Evolutionary conservation across 2,888 invertebrate genomes (phyloP).

Genomic region (Aquatica leii): DNA sequence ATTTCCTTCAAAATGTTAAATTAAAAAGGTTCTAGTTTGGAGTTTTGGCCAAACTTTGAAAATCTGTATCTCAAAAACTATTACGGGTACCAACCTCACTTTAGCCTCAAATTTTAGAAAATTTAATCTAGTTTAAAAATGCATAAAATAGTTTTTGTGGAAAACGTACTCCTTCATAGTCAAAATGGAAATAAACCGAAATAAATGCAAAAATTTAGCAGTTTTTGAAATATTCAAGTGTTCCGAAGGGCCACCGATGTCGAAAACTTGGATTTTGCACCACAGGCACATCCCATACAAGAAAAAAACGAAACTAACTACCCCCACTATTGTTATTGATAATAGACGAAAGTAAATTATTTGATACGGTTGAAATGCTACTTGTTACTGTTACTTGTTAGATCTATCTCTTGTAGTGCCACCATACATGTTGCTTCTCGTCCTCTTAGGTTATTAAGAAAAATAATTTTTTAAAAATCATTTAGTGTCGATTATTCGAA

Average conservation of each 20-base stretch:
- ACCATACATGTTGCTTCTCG: too few species aligned
- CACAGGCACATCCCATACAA: not conserved
- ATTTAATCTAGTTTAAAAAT: slow-evolving; percentile 1
- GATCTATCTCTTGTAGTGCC: too few species aligned
- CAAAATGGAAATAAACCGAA: not conserved
- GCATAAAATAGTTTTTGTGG: not conserved
- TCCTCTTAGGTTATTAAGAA: too few species aligned
- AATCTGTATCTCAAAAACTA: not conserved
- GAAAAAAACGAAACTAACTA: not conserved
- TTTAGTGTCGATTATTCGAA: too few species aligned
- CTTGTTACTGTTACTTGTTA: too few species aligned
- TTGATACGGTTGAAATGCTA: too few species aligned
- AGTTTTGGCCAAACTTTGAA: not conserved
- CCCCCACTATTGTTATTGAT: too few species aligned
- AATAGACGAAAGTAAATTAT: too few species aligned
- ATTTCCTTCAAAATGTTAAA: not conserved
- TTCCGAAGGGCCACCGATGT: not conserved
- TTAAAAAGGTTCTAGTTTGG: not conserved
- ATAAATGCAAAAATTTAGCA: not conserved
- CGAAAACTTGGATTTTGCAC: not conserved
- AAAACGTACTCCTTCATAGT: not conserved
- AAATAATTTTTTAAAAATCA: too few species aligned
- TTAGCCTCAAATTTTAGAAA: not conserved
- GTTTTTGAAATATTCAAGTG: not conserved
- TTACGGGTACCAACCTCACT: not conserved